Percentiles rank a stretch among this genome's conserved stretches.
Evolutionary conservation across 1,140 invertebrate genomes (phyloP).

Genomic region (Eumaeus atala): DNA sequence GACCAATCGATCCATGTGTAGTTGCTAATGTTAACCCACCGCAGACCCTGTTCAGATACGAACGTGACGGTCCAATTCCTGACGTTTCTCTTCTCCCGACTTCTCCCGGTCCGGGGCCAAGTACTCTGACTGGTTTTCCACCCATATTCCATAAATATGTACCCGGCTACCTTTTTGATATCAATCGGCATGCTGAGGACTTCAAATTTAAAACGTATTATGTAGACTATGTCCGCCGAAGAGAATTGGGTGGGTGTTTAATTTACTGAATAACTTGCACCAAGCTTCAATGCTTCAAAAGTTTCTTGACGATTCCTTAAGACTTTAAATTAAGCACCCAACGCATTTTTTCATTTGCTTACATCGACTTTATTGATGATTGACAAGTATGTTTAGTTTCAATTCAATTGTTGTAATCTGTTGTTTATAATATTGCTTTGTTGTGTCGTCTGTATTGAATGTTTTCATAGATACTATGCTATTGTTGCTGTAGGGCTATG

Average conservation of each 20-base stretch:
- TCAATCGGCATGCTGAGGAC: slow-evolving; percentile 61
- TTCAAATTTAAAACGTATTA: slow-evolving; percentile 66
- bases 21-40: slow-evolving; percentile 40
- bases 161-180: slow-evolving; percentile 60
- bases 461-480: slow-evolving; percentile 11
- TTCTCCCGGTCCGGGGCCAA: slow-evolving; percentile 44
- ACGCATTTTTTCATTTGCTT: slow-evolving; percentile 19
- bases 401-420: slow-evolving; percentile 10
- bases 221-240: slow-evolving; percentile 67
- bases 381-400: slow-evolving; percentile 4
- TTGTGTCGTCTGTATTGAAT: slow-evolving; percentile 16
- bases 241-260: slow-evolving; percentile 71
- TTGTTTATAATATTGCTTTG: slow-evolving; percentile 12
- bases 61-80: slow-evolving; percentile 57
- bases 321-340: slow-evolving; percentile 64
- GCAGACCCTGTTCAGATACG: slow-evolving; percentile 58
- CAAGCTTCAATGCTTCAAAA: slow-evolving; percentile 23
- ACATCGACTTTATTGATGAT: slow-evolving; percentile 4
- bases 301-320: slow-evolving; percentile 52
- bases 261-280: slow-evolving; percentile 33
- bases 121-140: slow-evolving; percentile 57
- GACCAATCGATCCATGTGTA: slow-evolving; percentile 54
- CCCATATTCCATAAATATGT: slow-evolving; percentile 65
- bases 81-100: slow-evolving; percentile 50
- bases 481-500: slow-evolving; percentile 6